Evolutionary conservation across 1,140 invertebrate species (phyloP).

Genomic region (Bacillus rossius): DNA sequence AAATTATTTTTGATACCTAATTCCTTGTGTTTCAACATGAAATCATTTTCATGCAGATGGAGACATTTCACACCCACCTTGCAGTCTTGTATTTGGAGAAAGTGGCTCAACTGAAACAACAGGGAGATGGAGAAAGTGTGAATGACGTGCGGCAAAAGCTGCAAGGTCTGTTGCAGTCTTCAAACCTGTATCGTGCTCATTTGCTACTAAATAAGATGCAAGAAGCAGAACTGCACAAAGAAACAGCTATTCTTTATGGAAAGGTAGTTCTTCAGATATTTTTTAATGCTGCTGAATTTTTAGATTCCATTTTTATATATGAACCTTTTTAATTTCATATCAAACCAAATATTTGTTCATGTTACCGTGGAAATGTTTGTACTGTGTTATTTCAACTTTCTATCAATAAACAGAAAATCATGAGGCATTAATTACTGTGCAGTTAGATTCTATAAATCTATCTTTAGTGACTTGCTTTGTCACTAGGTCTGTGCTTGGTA

Average conservation of each 20-base stretch:
- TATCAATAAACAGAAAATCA: no score
- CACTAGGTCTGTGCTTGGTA: background rate
- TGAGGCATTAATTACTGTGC: no score
- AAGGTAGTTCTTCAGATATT: no score
- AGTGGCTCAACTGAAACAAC: slow-evolving; percentile 37
- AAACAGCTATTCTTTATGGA: slow-evolving; percentile 48
- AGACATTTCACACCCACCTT: slow-evolving; percentile 48
- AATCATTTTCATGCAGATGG: slow-evolving; percentile 37
- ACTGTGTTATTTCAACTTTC: no score
- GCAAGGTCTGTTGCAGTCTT: slow-evolving; percentile 42
- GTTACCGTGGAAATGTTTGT: no score
- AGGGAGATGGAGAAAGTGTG: slow-evolving; percentile 16
- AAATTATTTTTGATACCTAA: no score
- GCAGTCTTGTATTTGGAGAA: slow-evolving; percentile 45
- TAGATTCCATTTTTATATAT: no score
- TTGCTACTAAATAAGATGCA: slow-evolving; percentile 43
- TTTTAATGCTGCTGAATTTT: no score
- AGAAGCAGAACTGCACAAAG: slow-evolving; percentile 42
- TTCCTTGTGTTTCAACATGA: no score
- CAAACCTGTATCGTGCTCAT: slow-evolving; percentile 43
- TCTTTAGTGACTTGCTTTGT: background rate
- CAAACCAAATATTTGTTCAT: no score
- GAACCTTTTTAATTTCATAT: no score
- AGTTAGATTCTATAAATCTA: no score
- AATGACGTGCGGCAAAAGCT: slow-evolving; percentile 37